Evolutionary conservation across 2,888 invertebrate genomes (phyloP).

Genomic region (Cantharis rustica): DNA sequence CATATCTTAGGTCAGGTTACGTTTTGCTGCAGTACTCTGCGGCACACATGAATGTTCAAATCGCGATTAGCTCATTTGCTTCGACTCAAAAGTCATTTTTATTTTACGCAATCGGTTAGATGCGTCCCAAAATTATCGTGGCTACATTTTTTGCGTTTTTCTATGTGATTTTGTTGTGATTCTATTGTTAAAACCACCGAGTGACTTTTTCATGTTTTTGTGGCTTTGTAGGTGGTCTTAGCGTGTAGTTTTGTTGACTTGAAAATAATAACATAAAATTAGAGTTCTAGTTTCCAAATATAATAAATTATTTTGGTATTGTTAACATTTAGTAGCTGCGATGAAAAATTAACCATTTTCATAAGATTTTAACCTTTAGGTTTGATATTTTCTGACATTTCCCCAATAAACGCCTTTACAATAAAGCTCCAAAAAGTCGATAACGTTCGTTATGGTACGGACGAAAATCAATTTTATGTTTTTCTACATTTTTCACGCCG

Average conservation of each 20-base stretch:
- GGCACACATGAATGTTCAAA: constrained; percentile 44
- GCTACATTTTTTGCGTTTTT: constrained; percentile 27
- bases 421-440: not conserved
- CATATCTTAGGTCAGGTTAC: constrained; percentile 43
- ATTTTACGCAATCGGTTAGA: not conserved
- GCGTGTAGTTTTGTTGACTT: not conserved
- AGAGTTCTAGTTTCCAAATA: not conserved
- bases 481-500: not conserved
- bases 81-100: not conserved
- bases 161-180: constrained; percentile 31
- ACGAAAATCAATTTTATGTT: not conserved
- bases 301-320: not conserved
- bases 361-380: not conserved
- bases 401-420: not conserved
- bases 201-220: constrained; percentile 1
- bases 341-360: not conserved
- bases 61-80: constrained; percentile 22
- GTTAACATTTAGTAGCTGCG: not conserved
- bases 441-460: not conserved
- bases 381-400: not conserved
- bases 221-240: not conserved
- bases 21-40: constrained; percentile 43
- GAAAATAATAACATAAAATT: not conserved
- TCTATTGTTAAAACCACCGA: constrained; percentile 29
- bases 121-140: constrained; percentile 8